phyloP scores from a whole-genome alignment of 2,113 vertebrate genomes.

The Phalacrocorax pelagicus region DNA sequence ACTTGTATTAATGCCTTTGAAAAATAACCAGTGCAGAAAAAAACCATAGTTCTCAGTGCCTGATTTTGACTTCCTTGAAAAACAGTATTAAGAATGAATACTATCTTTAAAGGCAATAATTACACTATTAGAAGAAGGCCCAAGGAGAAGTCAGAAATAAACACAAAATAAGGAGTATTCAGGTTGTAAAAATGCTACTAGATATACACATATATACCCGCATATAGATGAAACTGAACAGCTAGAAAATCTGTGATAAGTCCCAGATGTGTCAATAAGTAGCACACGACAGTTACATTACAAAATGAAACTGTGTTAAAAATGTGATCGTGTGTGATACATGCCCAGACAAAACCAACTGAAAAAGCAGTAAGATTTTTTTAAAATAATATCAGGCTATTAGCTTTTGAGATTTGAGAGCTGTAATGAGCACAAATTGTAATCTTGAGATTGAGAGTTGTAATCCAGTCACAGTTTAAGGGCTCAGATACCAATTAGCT shows the following conservation, averaged over 20 bases:
- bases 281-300: neutral
- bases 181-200: neutral
- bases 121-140: neutral
- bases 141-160: neutral
- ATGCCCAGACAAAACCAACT: neutral
- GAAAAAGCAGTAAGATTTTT: neutral
- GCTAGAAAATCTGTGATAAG: neutral
- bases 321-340: neutral
- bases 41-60: neutral
- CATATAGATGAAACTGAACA: neutral
- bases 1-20: neutral
- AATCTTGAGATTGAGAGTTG: neutral
- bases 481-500: neutral
- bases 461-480: neutral
- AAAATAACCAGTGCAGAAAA: neutral
- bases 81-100: neutral
- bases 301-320: neutral
- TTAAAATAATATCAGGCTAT: neutral
- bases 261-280: neutral
- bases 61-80: neutral
- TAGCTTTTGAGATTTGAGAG: neutral
- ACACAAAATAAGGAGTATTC: neutral
- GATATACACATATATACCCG: fast-evolving
- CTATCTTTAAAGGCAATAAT: neutral
- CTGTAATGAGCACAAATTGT: too few relatives aligned